Evolutionary conservation across 2,888 invertebrate species (phyloP).

Genomic region (Aphidoletes aphidimyza): DNA sequence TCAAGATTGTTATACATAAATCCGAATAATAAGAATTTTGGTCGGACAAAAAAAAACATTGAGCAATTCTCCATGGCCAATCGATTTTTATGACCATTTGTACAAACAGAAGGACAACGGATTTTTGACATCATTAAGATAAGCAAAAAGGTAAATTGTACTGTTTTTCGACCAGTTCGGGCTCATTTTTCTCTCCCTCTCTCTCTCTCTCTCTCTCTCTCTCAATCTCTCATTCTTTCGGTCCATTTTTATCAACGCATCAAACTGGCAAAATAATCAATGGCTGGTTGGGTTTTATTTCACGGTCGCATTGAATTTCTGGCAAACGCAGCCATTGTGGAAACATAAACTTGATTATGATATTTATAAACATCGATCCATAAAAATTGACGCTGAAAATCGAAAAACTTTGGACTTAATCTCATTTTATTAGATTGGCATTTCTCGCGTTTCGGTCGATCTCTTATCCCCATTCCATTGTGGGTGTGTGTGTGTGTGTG

Average conservation of each 20-base stretch:
- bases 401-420: conserved; percentile 46
- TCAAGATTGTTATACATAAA: not conserved
- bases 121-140: not conserved
- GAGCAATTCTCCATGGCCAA: conserved; percentile 44
- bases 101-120: conserved; percentile 33
- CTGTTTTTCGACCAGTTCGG: not conserved
- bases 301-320: not conserved
- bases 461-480: not conserved
- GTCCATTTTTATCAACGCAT: conserved; percentile 20
- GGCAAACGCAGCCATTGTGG: not conserved
- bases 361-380: conserved; percentile 33
- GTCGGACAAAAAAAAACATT: not conserved
- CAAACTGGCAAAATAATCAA: not conserved
- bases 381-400: conserved; percentile 47
- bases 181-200: not conserved
- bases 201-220: not conserved
- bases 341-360: conserved; percentile 43
- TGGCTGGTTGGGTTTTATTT: not conserved
- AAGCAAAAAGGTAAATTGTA: conserved; percentile 9
- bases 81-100: conserved; percentile 39
- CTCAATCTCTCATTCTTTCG: not conserved
- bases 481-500: not conserved
- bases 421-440: conserved; percentile 47
- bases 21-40: not conserved
- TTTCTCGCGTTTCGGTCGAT: not conserved